Base-by-base conservation (phyloP, 2,113 vertebrate genomes). In the Cryptomyrus ogoouensis region DNA sequence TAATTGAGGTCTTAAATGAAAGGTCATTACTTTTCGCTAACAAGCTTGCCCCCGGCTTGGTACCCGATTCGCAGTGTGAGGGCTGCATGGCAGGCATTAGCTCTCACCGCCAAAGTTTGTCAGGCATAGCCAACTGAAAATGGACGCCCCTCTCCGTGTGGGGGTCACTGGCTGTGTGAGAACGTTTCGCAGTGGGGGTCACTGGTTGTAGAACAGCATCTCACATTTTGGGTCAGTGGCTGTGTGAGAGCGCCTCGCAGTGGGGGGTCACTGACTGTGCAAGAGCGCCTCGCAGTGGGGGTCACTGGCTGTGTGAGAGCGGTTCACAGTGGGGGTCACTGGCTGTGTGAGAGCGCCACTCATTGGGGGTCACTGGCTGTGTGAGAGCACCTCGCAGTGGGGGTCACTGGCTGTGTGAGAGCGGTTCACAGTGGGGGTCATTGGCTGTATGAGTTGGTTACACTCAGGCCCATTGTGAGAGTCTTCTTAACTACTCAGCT, bases 11-110 rank as follows among this genome's bases (percentile, higher is more conserved):
- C 31, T 80, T 80, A 80, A 80, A 80, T 80, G 35, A 80, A 80
- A 80, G 74, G 74, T 80, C 74, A 80, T 80, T 80, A 80, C 39
- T 80, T 80, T 42, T 80, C 35, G 35, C 35, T 80, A 80, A 80
- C 74, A 80, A 80, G 74, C 15, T 19, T 1, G 1, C 74, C 31
- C 31, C 2, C 74, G 13, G 74, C 74, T 12, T 19, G 31, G 74
- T 88, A 35, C 35, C 74, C 31, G 35, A 42, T 80, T 42, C 35
- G 5, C 74, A 80, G 74, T 19, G 35, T 42, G 35, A 19, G 35
- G 31, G 27, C 35, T 2, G 5, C 74, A 0, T 42, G 15, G 35
- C 15, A 42, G 74, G 2, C 74, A 42, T 15, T 39, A 42, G 35
- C 15, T 80, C 12, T 39, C 31, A 17, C 70, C 13, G 10, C 70